A percentile compares a stretch with the other conserved stretches of the same genome.
Conservation (phyloP, 2,888 invertebrate species). For the Pherbina coryleti region DNA sequence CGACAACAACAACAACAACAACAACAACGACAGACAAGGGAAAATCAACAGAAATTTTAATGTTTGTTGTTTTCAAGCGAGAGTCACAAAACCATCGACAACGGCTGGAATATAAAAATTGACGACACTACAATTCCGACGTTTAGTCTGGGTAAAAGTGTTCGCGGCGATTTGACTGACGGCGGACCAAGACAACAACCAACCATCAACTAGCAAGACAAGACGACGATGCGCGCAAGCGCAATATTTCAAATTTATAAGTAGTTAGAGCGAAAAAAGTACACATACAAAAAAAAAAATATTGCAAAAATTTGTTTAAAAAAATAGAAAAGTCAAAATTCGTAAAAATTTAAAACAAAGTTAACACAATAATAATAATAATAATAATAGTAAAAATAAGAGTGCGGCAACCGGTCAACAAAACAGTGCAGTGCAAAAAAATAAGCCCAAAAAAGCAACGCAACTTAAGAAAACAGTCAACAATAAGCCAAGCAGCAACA, state of each 20-base stretch:
- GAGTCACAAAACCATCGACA: constrained; percentile 21
- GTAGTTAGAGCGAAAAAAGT: background rate
- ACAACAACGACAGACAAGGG: background rate
- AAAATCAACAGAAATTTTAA: constrained; percentile 19
- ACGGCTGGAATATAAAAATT: constrained; percentile 51
- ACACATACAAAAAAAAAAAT: background rate
- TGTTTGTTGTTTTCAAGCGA: constrained; percentile 27
- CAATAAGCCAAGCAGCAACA: background rate
- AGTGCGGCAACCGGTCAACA: constrained; percentile 26
- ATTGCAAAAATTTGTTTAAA: background rate
- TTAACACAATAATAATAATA: background rate
- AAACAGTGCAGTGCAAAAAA: constrained; percentile 18
- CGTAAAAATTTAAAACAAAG: background rate
- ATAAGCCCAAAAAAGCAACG: background rate
- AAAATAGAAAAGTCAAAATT: background rate
- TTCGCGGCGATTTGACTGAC: constrained; percentile 43
- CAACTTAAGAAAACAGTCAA: background rate
- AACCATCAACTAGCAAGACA: background rate
- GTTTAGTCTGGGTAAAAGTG: constrained; percentile 55
- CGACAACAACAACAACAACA: background rate
- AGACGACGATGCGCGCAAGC: constrained; percentile 6
- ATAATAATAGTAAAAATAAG: too few relatives aligned
- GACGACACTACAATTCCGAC: constrained; percentile 58
- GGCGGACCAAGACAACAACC: background rate
- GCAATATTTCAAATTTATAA: constrained; percentile 15